A percentile compares a stretch with the other conserved stretches of the same genome.
phyloP scores from a whole-genome alignment of 2,797 vertebrate genomes.

The Thunnus albacares region DNA sequence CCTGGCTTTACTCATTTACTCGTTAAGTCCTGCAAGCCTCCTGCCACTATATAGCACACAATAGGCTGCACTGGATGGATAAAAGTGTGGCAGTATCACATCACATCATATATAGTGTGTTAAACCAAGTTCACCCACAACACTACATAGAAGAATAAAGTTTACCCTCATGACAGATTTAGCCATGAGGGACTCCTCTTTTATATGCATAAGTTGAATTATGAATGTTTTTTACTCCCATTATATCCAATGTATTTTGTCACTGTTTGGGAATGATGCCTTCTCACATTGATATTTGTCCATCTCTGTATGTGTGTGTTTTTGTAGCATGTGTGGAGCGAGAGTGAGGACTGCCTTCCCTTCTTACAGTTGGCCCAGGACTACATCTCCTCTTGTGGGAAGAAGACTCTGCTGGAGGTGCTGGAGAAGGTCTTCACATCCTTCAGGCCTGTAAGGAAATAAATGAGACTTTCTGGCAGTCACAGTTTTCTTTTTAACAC shows the following conservation, averaged over 20 bases:
- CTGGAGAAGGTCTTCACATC: constrained; percentile 98
- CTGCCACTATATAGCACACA: background rate
- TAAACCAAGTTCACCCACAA: background rate
- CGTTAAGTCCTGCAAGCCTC: background rate
- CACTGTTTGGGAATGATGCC: background rate
- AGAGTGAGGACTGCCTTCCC: constrained; percentile 98
- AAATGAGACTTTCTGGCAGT: background rate
- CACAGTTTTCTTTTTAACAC: constrained; percentile 22
- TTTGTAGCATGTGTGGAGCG: constrained; percentile 96
- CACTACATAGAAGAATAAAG: background rate
- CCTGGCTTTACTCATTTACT: constrained; percentile 36
- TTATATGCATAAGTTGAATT: too few species aligned
- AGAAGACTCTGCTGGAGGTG: constrained; percentile 97
- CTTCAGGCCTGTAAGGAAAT: constrained; percentile 94
- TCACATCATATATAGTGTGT: background rate
- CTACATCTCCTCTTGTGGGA: constrained; percentile 98
- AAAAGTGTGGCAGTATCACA: background rate
- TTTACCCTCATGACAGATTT: background rate
- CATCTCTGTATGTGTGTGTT: constrained; percentile 7
- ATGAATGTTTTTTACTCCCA: background rate
- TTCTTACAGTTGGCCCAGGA: constrained; percentile 97
- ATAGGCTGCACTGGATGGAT: background rate
- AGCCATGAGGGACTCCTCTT: too few species aligned
- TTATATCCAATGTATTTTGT: background rate
- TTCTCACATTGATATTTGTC: background rate